Percentiles rank a stretch among this genome's conserved stretches.
These are phyloP conservation scores for Siderastrea radians DNA, from an alignment of 92 coral and sea anemone species.

Conservation along the genomic window DNA sequence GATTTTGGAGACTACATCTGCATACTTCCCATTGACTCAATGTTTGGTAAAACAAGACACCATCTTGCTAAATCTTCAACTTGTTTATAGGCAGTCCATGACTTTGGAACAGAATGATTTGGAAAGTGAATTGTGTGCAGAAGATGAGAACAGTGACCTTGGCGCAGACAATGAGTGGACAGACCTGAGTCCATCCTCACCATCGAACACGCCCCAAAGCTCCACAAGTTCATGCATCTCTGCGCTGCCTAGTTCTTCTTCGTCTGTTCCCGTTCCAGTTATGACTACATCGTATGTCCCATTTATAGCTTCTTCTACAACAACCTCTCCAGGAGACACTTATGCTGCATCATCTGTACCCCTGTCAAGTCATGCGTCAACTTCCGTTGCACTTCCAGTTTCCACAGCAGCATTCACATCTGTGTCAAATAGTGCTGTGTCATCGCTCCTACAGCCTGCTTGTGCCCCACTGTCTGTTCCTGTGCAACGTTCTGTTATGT, in stretches of 20 bases:
- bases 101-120: neutral
- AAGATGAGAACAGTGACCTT: neutral
- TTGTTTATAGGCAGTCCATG: constrained; percentile 2
- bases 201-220: neutral
- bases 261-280: neutral
- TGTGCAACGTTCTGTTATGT: neutral
- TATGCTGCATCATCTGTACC: neutral
- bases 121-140: neutral
- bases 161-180: neutral
- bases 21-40: too few relatives aligned
- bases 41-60: neutral
- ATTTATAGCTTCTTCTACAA: neutral
- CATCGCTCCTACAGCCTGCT: neutral
- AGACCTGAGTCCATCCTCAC: constrained; percentile 1
- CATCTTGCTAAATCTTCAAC: neutral
- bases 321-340: neutral
- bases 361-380: neutral
- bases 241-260: neutral
- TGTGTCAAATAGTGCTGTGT: neutral
- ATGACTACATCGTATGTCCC: neutral
- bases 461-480: neutral
- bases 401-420: neutral
- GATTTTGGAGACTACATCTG: too few relatives aligned
- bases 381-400: neutral
- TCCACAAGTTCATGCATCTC: neutral